Base-by-base conservation (phyloP, 2,113 vertebrate species). In the Trematocara macrostoma region DNA sequence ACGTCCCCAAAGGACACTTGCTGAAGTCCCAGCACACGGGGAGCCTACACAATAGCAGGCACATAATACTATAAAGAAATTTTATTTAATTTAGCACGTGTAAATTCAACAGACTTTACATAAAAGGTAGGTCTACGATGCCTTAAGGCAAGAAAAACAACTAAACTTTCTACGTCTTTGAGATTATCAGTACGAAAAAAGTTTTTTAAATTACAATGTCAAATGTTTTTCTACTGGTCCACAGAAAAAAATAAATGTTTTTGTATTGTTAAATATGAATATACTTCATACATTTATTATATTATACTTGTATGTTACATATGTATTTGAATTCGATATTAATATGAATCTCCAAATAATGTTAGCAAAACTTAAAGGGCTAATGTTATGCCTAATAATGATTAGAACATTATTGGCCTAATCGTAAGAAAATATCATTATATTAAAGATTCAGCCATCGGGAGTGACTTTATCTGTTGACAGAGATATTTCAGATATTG, bases 381-480 rank as follows among this genome's bases (percentile, higher is more conserved):
- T 71, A 45, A 45, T 71, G 14, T 42, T 4, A 23, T 26, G 8
- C 1, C 2, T 45, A 16, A 71, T 26, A 69, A 69, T 0, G 0
- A 69, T 38, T 11, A n/a, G 31, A 64, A 38, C 59, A 64, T 64
- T 38, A 0, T 64, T 64, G 18, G 34, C 18, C 10, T 64, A 8
- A 64, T 8, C 0, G 4, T 20, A 38, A 20, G 34, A 20, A 38
- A 38, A 38, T 20, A 0, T 0, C 10, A 64, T 12, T 38, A 5
- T 20, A 12, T 64, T 2, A 64, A 2, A 20, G 59, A 64, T 38
- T 38, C 59, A 20, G 59, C 18, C 38, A 23, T 69, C 3, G 2
- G 64, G 38, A 42, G n/a, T 23, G n/a, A 69, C 64, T 69, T 23
- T 0, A 69, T 23, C 64, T 42, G n/a, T 23, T 69, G 38, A 1